phyloP scores from a whole-genome alignment of 1,140 invertebrate species.

The Lepidurus packardi region DNA sequence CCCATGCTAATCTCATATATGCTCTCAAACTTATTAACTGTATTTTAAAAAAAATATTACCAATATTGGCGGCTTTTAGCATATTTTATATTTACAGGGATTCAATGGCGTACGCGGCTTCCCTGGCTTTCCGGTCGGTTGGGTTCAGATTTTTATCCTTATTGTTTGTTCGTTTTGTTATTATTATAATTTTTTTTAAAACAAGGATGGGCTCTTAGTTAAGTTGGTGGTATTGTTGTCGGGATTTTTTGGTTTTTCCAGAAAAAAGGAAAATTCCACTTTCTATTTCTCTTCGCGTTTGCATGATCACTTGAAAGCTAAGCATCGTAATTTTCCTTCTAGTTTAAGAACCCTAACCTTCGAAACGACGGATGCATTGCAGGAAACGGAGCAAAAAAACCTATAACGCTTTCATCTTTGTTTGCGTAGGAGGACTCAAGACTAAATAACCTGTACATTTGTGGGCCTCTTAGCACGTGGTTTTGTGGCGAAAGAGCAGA shows the following conservation, averaged over 20 bases:
- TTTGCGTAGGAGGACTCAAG: conserved; percentile 21
- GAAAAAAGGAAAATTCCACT: neutral
- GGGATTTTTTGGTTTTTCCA: neutral
- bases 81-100: conserved; percentile 49
- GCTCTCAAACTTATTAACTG: too few species aligned
- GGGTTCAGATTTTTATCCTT: conserved; percentile 31
- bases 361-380: conserved; percentile 22
- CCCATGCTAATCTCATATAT: too few species aligned
- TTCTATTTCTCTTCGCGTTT: conserved; percentile 19
- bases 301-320: neutral
- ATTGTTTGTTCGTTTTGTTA: conserved; percentile 23
- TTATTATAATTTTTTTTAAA: neutral
- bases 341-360: conserved; percentile 32
- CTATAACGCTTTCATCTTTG: neutral
- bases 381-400: conserved; percentile 5
- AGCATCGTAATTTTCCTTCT: neutral
- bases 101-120: conserved; percentile 48
- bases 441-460: conserved; percentile 12
- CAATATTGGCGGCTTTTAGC: conserved; percentile 27
- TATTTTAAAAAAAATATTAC: too few species aligned
- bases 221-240: neutral
- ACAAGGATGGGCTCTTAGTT: neutral
- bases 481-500: neutral
- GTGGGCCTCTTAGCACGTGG: conserved; percentile 13
- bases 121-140: conserved; percentile 53